Base-by-base conservation (phyloP, 2,113 vertebrate species). In the Catagonus wagneri region DNA sequence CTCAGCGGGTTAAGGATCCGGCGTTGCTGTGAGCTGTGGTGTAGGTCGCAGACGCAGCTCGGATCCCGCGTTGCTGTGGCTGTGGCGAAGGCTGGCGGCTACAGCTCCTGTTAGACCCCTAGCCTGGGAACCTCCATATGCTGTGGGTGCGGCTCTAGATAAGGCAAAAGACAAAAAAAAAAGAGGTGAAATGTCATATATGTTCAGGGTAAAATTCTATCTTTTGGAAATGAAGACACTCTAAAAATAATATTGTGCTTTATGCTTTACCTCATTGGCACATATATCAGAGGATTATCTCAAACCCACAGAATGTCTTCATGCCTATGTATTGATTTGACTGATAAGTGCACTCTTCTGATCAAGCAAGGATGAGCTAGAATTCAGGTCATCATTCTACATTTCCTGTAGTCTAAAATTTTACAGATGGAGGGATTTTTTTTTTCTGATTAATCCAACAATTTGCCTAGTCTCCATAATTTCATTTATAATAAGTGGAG, bases 401-500 rank as follows among this genome's bases (percentile, higher is more conserved):
- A 6, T 58, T 94, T 65, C 80, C 29, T 39, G 2, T 16, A 39
- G 68, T n/a, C 60, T 29, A 60, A 68, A 60, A 44, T n/a, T 54
- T n/a, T 52, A 25, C 6, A 60, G 63, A 32, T 81, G 44, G 25
- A 90, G 19, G 34, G 23, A 79, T 83, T 95, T 74, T 84, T 84
- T n/a, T 83, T 75, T 56, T 78, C 86, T 50, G 81, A 80, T 12
- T 44, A 76, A 72, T 56, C 8, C 56, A 75, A 60, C 27, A 80
- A 52, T 65, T 83, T 93, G 2, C 4, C 22, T 58, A 23, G 5
- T 66, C 10, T 96, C 52, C 15, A 19, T 87, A 69, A 83, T 92
- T 92, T 91, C 66, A 95, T 61, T 85, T 95, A 54, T 75, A 65
- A 87, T 69, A 79, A 74, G 22, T 58, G 72, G 22, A 83, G 16